These are phyloP conservation scores for Neolamprologus caudopunctatus DNA, from an alignment of 2,113 vertebrate species.

Conservation along the genomic window DNA sequence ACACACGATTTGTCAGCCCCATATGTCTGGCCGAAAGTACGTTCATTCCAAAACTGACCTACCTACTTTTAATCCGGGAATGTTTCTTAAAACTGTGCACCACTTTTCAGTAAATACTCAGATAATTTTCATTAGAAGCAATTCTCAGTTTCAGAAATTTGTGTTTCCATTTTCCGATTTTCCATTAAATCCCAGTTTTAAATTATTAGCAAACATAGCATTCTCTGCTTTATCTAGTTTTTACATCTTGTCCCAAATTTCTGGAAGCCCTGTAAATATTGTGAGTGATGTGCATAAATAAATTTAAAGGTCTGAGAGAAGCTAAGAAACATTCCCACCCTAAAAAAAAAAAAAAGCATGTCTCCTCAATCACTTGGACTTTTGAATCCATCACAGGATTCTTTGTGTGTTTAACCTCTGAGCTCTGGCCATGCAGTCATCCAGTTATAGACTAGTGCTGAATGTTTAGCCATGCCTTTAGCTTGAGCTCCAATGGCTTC, in stretches of 20 bases:
- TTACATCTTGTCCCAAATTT: not conserved
- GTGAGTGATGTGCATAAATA: not conserved
- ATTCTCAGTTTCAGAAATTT: not conserved
- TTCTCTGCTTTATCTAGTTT: not conserved
- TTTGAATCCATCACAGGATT: constrained; percentile 7
- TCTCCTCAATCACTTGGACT: not conserved
- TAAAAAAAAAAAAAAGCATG: not conserved
- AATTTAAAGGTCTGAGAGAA: not conserved
- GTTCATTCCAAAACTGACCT: not conserved
- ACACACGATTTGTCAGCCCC: not conserved
- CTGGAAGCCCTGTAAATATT: not conserved
- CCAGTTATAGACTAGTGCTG: not conserved
- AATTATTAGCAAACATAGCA: not conserved
- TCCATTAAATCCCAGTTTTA: not conserved
- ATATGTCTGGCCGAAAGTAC: not conserved
- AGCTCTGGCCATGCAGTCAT: not conserved
- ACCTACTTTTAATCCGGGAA: not conserved
- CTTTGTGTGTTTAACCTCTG: constrained; percentile 36
- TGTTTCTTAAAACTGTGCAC: not conserved
- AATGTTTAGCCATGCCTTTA: constrained; percentile 68
- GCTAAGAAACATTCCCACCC: constrained; percentile 38
- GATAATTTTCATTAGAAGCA: not conserved
- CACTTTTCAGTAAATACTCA: not conserved
- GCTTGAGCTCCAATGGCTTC: constrained; percentile 75
- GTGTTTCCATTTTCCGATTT: not conserved